Evolutionary conservation across 1,140 invertebrate genomes (phyloP).

Genomic region (Gonioctena quinquepunctata): DNA sequence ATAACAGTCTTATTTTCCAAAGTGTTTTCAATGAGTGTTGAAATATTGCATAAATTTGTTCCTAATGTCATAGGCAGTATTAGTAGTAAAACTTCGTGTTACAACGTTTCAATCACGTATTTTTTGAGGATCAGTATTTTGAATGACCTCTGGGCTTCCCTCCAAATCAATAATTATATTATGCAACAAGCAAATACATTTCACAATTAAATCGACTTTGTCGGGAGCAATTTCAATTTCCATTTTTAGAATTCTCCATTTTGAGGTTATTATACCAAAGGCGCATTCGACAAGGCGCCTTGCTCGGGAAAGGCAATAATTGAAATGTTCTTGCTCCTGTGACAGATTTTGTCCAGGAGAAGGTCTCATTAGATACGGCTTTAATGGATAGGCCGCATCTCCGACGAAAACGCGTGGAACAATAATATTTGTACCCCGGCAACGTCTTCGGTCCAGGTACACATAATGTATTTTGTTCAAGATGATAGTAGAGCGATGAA

Average conservation of each 20-base stretch:
- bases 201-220: constrained; percentile 6
- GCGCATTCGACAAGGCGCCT: constrained; percentile 39
- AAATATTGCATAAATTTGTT: no score
- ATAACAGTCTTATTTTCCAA: no score
- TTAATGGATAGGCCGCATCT: not conserved
- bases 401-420: not conserved
- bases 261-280: not conserved
- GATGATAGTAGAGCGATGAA: constrained; percentile 2
- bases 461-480: constrained; percentile 16
- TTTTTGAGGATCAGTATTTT: not conserved
- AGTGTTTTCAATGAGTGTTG: no score
- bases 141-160: not conserved
- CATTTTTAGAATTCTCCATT: constrained; percentile 10
- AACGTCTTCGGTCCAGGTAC: constrained; percentile 16
- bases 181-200: not conserved
- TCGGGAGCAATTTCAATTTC: constrained; percentile 5
- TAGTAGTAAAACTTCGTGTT: not conserved
- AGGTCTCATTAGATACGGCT: not conserved
- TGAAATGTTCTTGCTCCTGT: not conserved
- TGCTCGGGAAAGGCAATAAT: not conserved
- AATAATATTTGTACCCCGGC: constrained; percentile 34
- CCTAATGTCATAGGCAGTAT: not conserved
- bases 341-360: not conserved
- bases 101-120: not conserved
- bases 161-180: no score